Conservation (phyloP, 2,113 vertebrate genomes). For the Pedetes capensis region DNA sequence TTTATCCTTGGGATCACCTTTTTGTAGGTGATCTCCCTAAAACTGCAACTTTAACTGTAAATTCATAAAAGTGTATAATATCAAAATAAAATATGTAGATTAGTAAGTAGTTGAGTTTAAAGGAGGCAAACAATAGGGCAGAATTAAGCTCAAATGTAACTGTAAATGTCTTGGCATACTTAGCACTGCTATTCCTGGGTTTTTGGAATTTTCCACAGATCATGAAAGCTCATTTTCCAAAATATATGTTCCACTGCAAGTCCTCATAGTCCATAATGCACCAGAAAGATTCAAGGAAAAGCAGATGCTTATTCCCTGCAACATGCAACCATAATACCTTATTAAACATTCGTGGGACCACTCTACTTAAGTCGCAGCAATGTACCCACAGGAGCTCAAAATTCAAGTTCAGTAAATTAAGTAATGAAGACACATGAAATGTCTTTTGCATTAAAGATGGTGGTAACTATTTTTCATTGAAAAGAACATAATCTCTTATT, state of each 20-base stretch:
- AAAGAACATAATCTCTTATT: neutral
- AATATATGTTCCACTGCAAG: neutral
- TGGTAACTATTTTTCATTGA: neutral
- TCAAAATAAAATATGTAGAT: neutral
- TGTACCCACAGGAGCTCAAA: neutral
- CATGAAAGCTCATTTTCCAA: neutral
- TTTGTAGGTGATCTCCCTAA: neutral
- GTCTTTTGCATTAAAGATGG: neutral
- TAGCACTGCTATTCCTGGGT: neutral
- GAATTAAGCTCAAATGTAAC: neutral
- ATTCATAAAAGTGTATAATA: neutral
- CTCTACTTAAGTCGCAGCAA: neutral
- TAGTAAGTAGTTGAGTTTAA: neutral
- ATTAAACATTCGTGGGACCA: neutral
- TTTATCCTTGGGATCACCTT: neutral
- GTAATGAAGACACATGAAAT: neutral
- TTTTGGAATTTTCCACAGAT: neutral
- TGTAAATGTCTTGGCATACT: neutral
- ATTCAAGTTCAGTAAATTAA: neutral
- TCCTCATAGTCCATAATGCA: neutral
- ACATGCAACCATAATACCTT: neutral
- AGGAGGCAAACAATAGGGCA: neutral
- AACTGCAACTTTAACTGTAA: neutral
- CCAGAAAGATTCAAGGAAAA: neutral
- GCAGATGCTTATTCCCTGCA: neutral